These are phyloP conservation scores for Zaprionus lineosus DNA, from an alignment of 2,888 invertebrate genomes.

Conservation along the genomic window DNA sequence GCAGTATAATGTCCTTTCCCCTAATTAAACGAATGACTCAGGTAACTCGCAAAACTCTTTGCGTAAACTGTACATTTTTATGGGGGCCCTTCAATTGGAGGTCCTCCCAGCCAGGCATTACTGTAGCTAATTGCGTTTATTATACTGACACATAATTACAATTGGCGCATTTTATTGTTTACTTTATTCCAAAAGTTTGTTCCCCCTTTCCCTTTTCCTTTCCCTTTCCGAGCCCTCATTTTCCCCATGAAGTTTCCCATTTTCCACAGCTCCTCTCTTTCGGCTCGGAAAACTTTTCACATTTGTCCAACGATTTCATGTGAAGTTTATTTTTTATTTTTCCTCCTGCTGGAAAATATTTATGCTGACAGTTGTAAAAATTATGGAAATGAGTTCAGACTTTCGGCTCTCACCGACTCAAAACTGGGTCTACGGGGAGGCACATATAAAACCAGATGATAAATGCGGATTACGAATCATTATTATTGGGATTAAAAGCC, in stretches of 20 bases:
- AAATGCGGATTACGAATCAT: slow-evolving; percentile 5
- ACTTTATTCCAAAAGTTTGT: slow-evolving; percentile 61
- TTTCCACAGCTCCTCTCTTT: too few species aligned
- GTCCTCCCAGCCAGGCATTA: slow-evolving; percentile 5
- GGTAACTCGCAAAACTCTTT: too few species aligned
- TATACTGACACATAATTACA: slow-evolving; percentile 54
- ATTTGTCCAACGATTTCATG: slow-evolving; percentile 51
- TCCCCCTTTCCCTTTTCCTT: slow-evolving; percentile 2
- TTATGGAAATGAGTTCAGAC: slow-evolving; percentile 43
- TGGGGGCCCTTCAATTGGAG: slow-evolving; percentile 3
- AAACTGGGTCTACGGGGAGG: slow-evolving; percentile 8
- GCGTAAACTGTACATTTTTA: slow-evolving; percentile 39
- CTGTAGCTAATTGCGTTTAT: slow-evolving; percentile 54
- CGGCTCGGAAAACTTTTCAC: slow-evolving; percentile 60
- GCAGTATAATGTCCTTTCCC: slow-evolving; percentile 1
- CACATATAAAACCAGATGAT: slow-evolving; percentile 8
- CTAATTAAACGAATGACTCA: slow-evolving; percentile 34
- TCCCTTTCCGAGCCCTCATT: slow-evolving; percentile 4
- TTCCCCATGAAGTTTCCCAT: not conserved
- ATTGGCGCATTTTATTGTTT: slow-evolving; percentile 62
- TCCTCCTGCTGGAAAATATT: slow-evolving; percentile 39
- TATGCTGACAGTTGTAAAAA: slow-evolving; percentile 62
- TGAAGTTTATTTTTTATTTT: slow-evolving; percentile 40
- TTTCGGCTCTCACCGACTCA: slow-evolving; percentile 28
- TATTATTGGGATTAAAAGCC: too few species aligned